Percentiles rank a stretch among this genome's conserved stretches.
Evolutionary conservation across 2,888 invertebrate species (phyloP).

Genomic region (Lepidonotus clava): DNA sequence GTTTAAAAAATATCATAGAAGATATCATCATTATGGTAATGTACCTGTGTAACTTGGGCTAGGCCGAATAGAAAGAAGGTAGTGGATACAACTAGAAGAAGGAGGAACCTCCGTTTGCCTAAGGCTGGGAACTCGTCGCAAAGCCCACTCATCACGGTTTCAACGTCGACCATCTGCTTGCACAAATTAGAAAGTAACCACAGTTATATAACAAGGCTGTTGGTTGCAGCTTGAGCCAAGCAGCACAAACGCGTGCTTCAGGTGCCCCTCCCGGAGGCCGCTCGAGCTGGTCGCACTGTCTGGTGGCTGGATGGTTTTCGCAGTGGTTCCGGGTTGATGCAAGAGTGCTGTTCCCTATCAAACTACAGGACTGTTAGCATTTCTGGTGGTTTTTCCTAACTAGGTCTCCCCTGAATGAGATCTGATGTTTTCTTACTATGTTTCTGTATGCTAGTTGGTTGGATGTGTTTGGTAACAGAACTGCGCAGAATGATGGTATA

Average conservation of each 20-base stretch:
- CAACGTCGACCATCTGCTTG: constrained; percentile 63
- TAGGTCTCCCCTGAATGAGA: too few relatives aligned
- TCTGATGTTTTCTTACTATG: too few relatives aligned
- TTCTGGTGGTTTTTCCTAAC: neutral
- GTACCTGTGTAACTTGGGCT: constrained; percentile 62
- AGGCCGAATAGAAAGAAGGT: constrained; percentile 61
- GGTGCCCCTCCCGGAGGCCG: neutral
- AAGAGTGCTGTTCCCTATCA: too few relatives aligned
- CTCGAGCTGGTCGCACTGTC: neutral
- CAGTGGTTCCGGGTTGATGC: too few relatives aligned
- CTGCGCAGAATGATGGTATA: neutral
- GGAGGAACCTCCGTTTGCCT: constrained; percentile 55
- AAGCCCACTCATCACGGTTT: constrained; percentile 64
- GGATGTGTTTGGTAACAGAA: constrained; percentile 29
- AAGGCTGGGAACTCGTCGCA: constrained; percentile 60
- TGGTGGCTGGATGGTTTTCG: too few relatives aligned
- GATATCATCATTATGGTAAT: constrained; percentile 9
- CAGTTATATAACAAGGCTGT: constrained; percentile 1
- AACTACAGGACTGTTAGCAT: too few relatives aligned
- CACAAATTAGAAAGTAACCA: constrained; percentile 42
- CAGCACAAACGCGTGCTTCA: neutral
- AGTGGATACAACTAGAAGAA: constrained; percentile 50
- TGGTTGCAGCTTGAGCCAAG: too few relatives aligned
- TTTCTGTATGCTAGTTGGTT: constrained; percentile 24
- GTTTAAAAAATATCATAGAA: neutral